phyloP scores from a whole-genome alignment of 2,888 invertebrate genomes.

The Aphrophora alni region DNA sequence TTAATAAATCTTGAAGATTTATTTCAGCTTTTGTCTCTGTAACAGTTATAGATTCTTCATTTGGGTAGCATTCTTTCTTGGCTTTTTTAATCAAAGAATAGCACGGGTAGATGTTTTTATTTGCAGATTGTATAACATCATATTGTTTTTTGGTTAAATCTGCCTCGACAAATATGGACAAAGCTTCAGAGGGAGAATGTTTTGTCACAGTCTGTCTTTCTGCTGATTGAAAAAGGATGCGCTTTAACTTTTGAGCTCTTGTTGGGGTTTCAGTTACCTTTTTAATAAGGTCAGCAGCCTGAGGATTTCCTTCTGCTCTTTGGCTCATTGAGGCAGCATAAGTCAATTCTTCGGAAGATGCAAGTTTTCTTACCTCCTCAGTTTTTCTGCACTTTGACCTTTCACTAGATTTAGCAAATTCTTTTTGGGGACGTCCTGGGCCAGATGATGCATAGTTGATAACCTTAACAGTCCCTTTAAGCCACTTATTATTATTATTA shows the following conservation, averaged over 20 bases:
- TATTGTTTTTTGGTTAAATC: neutral
- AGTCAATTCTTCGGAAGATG: neutral
- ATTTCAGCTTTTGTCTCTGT: neutral
- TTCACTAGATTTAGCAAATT: neutral
- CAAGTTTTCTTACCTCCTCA: neutral
- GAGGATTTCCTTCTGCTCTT: neutral
- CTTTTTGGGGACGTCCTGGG: neutral
- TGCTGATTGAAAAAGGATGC: neutral
- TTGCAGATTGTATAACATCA: neutral
- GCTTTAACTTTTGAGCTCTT: neutral
- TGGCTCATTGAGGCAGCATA: slow-evolving; percentile 6
- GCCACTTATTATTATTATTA: neutral
- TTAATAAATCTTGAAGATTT: neutral
- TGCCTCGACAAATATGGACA: neutral
- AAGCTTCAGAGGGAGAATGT: neutral
- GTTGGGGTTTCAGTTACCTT: neutral
- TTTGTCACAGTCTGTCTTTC: neutral
- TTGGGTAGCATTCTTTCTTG: slow-evolving; percentile 2
- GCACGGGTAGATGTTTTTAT: neutral
- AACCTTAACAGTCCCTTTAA: neutral
- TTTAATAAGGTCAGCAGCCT: neutral
- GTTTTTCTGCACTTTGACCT: slow-evolving; percentile 7
- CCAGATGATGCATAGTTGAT: neutral
- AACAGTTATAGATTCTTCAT: neutral
- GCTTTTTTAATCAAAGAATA: slow-evolving; percentile 7